Evolutionary conservation across 2,888 invertebrate genomes (phyloP).

Genomic region (Microplitis manilae): DNA sequence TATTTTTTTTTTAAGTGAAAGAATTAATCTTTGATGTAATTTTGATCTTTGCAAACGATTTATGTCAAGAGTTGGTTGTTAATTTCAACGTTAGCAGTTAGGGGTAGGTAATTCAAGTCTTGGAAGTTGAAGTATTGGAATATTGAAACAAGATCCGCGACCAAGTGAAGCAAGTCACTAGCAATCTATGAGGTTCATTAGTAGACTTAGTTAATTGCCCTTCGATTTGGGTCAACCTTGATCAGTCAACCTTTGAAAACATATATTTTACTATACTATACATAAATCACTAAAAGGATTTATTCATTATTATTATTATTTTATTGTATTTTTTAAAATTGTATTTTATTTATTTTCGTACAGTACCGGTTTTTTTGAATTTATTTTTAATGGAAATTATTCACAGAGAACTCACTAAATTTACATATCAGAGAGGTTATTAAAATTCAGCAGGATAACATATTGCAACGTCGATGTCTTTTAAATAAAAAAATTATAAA

Average conservation of each 20-base stretch:
- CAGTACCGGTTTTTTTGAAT: not conserved
- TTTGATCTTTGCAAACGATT: not conserved
- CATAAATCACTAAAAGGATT: not conserved
- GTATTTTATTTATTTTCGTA: not conserved
- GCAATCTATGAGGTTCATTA: constrained; percentile 35
- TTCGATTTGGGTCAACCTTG: constrained; percentile 23
- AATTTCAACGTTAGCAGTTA: constrained; percentile 1
- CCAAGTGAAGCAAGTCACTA: not conserved
- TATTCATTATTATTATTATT: not conserved
- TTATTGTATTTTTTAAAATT: not conserved
- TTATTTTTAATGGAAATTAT: not conserved
- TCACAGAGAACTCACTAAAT: not conserved
- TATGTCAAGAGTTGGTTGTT: constrained; percentile 6
- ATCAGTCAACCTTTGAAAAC: constrained; percentile 10
- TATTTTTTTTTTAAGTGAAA: no score
- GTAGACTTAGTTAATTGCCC: constrained; percentile 33
- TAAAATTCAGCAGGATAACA: constrained; percentile 1
- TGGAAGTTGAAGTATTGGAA: constrained; percentile 29
- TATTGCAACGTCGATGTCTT: not conserved
- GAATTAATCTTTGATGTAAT: not conserved
- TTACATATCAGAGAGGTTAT: constrained; percentile 6
- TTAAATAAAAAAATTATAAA: not conserved
- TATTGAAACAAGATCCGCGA: constrained; percentile 20
- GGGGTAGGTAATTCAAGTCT: constrained; percentile 18
- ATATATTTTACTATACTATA: not conserved